These are phyloP conservation scores for Rhamphomyia laevipes DNA, from an alignment of 2,888 invertebrate genomes.

Conservation along the genomic window DNA sequence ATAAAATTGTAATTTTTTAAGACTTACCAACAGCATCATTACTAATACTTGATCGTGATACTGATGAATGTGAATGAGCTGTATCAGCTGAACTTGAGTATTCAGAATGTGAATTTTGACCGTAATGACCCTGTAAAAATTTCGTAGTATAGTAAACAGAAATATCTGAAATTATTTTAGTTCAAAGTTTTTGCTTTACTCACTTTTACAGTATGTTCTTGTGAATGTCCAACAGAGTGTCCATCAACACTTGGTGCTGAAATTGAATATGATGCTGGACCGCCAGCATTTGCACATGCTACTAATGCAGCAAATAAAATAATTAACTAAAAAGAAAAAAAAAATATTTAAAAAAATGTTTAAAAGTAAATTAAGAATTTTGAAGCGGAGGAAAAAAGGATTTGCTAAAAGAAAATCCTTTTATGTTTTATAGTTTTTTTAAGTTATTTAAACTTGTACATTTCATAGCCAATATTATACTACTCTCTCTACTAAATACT, in stretches of 20 bases:
- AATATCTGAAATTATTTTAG: too few relatives aligned
- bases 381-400: too few relatives aligned
- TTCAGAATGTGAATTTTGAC: conserved; percentile 36
- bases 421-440: too few relatives aligned
- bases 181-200: background rate
- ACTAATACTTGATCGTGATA: conserved; percentile 34
- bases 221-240: conserved; percentile 33
- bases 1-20: background rate
- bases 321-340: conserved; percentile 21
- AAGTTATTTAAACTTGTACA: too few relatives aligned
- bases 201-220: conserved; percentile 35
- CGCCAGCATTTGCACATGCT: conserved; percentile 33
- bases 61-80: conserved; percentile 35
- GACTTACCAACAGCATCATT: conserved; percentile 28
- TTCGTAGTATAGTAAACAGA: too few relatives aligned
- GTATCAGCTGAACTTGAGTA: conserved; percentile 37
- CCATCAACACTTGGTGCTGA: conserved; percentile 35
- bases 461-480: too few relatives aligned
- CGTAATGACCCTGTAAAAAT: conserved; percentile 36
- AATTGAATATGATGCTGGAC: conserved; percentile 36
- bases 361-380: background rate
- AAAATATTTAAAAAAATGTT: background rate
- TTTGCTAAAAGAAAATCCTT: too few relatives aligned
- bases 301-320: conserved; percentile 31
- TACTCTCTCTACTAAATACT: too few relatives aligned